These are phyloP conservation scores for Antedon bifida DNA, from an alignment of 35 echinoderm and acorn worm species.

Conservation along the genomic window DNA sequence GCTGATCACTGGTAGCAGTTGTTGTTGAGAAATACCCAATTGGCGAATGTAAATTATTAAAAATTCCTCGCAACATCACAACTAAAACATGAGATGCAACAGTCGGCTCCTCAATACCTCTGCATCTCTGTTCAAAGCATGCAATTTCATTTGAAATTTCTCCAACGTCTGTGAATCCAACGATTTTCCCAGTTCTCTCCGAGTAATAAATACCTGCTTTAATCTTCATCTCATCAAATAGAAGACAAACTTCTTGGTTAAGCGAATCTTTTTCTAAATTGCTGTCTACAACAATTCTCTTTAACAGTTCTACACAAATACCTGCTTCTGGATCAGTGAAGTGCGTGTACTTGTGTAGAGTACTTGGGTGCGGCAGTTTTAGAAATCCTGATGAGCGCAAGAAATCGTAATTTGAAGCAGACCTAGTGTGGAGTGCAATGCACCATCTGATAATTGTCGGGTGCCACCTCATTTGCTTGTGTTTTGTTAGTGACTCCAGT, in stretches of 20 bases:
- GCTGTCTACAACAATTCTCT: not conserved
- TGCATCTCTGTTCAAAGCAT: not conserved
- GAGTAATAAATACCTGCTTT: conserved; percentile 9
- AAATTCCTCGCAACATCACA: conserved; percentile 23
- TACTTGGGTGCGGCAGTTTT: conserved; percentile 3
- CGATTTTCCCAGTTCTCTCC: not conserved
- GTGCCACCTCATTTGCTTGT: conserved; percentile 19
- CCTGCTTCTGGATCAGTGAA: not conserved
- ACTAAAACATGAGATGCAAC: conserved; percentile 21
- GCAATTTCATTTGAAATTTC: not conserved
- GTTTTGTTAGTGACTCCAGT: not conserved
- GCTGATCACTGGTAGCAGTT: conserved; percentile 6
- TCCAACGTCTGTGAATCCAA: conserved; percentile 15
- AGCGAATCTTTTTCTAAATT: not conserved
- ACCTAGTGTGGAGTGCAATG: not conserved
- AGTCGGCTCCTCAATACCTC: not conserved
- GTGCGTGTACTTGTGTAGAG: not conserved
- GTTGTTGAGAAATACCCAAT: conserved; percentile 11
- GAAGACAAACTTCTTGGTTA: not conserved
- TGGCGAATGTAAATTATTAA: conserved; percentile 9
- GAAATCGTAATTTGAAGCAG: not conserved
- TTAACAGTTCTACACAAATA: not conserved
- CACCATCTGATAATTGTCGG: conserved; percentile 11
- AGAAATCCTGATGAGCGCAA: not conserved
- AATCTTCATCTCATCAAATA: conserved; percentile 44